These are phyloP conservation scores for Ochropacha duplaris DNA, from an alignment of 2,888 invertebrate species.

Conservation along the genomic window DNA sequence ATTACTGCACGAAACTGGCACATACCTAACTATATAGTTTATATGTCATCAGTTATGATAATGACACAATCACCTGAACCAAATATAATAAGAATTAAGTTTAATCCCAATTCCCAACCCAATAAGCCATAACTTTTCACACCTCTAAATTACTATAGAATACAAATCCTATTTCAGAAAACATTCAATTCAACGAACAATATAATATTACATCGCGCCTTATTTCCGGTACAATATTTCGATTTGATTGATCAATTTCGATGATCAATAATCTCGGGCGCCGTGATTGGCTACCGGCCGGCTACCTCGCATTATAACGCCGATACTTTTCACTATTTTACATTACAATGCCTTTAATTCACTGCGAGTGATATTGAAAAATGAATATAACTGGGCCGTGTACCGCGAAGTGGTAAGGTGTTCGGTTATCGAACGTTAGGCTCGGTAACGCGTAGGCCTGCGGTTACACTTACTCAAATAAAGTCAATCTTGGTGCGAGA, in stretches of 20 bases:
- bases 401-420: slow-evolving; percentile 50
- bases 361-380: slow-evolving; percentile 36
- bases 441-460: slow-evolving; percentile 58
- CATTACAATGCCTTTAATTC: slow-evolving; percentile 60
- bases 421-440: slow-evolving; percentile 38
- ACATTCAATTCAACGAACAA: slow-evolving; percentile 64
- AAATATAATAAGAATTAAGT: background rate
- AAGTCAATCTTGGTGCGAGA: slow-evolving; percentile 76
- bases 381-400: slow-evolving; percentile 49
- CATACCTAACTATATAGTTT: too few species aligned
- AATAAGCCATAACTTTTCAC: slow-evolving; percentile 31
- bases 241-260: slow-evolving; percentile 82
- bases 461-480: slow-evolving; percentile 81
- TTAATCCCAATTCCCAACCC: background rate
- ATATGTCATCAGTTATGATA: background rate
- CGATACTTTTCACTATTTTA: slow-evolving; percentile 59
- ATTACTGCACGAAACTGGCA: background rate
- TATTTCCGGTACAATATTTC: slow-evolving; percentile 79
- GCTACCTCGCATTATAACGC: slow-evolving; percentile 46
- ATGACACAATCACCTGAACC: background rate
- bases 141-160: slow-evolving; percentile 24
- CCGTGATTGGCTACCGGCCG: slow-evolving; percentile 76
- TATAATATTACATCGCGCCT: slow-evolving; percentile 72
- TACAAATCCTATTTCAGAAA: slow-evolving; percentile 48
- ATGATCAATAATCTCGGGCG: slow-evolving; percentile 76